Percentiles rank a stretch among this genome's conserved stretches.
These are phyloP conservation scores for Trissoscelio sp. DNA, from an alignment of 2,888 invertebrate genomes.

Conservation along the genomic window DNA sequence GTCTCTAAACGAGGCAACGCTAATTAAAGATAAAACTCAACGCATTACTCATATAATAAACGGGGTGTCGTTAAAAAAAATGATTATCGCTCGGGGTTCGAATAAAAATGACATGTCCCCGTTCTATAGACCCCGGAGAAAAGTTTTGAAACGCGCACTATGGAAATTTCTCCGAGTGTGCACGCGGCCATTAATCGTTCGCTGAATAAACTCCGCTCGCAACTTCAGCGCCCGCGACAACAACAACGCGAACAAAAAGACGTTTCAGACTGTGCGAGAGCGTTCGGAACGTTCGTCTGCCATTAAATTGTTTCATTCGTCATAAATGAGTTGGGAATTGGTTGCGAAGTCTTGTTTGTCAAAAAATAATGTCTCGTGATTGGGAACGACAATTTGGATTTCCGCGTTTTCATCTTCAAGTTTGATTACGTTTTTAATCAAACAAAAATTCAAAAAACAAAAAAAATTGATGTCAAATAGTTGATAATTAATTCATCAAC, in stretches of 20 bases:
- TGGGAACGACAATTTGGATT: neutral
- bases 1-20: neutral
- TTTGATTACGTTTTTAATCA: too few species aligned
- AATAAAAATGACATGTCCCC: constrained; percentile 14
- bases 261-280: neutral
- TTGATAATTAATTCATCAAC: neutral
- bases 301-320: constrained; percentile 27
- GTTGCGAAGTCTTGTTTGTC: constrained; percentile 20
- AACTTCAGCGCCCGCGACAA: constrained; percentile 13
- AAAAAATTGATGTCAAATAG: neutral
- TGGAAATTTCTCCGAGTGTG: constrained; percentile 40
- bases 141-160: constrained; percentile 27
- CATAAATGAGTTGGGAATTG: constrained; percentile 26
- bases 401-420: neutral
- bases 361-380: constrained; percentile 5
- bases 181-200: constrained; percentile 32
- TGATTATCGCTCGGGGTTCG: constrained; percentile 10
- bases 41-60: constrained; percentile 30
- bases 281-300: neutral
- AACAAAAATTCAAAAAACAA: neutral
- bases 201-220: constrained; percentile 30
- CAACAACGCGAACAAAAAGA: constrained; percentile 27
- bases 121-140: constrained; percentile 36
- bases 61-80: constrained; percentile 22
- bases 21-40: constrained; percentile 38